phyloP scores from a whole-genome alignment of 2,113 vertebrate genomes.

The Chaenocephalus aceratus region DNA sequence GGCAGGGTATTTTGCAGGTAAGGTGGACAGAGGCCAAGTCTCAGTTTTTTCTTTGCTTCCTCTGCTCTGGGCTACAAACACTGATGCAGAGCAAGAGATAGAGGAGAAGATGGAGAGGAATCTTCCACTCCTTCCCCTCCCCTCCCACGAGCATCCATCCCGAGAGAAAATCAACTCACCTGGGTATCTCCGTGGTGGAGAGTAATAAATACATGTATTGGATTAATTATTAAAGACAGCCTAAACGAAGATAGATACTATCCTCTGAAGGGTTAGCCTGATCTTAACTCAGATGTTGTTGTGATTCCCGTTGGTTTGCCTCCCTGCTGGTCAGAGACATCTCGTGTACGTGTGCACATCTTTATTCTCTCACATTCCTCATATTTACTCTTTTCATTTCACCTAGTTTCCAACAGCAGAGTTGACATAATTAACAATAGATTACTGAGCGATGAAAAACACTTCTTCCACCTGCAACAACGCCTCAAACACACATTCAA shows the following conservation, averaged over 20 bases:
- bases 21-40: constrained; percentile 80
- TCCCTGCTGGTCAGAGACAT: constrained; percentile 50
- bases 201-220: constrained; percentile 77
- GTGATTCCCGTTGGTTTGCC: constrained; percentile 67
- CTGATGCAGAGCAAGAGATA: constrained; percentile 57
- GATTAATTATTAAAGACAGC: constrained; percentile 84
- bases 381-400: constrained; percentile 3
- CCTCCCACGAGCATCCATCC: constrained; percentile 65
- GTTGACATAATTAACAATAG: constrained; percentile 11
- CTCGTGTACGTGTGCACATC: not conserved
- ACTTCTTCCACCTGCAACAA: constrained; percentile 18
- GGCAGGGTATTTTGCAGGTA: constrained; percentile 70
- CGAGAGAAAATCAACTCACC: constrained; percentile 74
- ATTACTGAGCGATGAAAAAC: not conserved
- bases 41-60: constrained; percentile 62
- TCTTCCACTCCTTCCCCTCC: constrained; percentile 53
- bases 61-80: constrained; percentile 76
- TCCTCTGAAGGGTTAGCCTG: constrained; percentile 67
- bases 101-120: constrained; percentile 51
- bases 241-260: constrained; percentile 76
- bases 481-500: constrained; percentile 40
- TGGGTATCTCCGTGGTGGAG: constrained; percentile 69
- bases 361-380: constrained; percentile 12
- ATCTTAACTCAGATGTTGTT: constrained; percentile 59
- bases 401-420: not conserved